A percentile compares a stretch with the other conserved stretches of the same genome.
Conservation (phyloP, 2,888 invertebrate genomes). For the Brachylomia viminalis region DNA sequence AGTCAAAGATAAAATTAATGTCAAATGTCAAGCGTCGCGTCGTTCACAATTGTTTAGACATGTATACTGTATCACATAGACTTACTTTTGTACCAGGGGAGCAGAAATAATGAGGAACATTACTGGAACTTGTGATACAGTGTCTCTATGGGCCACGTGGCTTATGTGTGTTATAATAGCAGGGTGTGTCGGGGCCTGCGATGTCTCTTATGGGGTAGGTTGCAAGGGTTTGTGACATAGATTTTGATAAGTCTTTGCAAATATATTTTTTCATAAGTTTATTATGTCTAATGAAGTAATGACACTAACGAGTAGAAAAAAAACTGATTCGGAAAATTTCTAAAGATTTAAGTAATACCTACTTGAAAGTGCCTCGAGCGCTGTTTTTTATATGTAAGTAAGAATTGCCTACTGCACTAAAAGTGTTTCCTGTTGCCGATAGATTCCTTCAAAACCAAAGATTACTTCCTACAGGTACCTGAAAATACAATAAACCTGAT, state of each 20-base stretch:
- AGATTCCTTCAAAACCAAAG: not conserved
- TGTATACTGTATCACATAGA: not conserved
- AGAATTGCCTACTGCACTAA: too few relatives aligned
- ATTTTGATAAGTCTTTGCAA: not conserved
- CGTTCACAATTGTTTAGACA: not conserved
- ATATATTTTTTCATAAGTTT: too few relatives aligned
- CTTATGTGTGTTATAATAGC: conserved; percentile 6
- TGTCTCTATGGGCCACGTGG: conserved; percentile 57
- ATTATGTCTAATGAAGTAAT: not conserved
- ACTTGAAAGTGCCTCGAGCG: too few relatives aligned
- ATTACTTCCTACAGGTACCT: not conserved
- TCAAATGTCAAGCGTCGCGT: too few relatives aligned
- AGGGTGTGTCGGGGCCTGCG: conserved; percentile 18
- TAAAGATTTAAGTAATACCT: not conserved
- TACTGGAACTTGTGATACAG: conserved; percentile 39
- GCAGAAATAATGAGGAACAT: conserved; percentile 55
- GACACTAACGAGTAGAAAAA: too few relatives aligned
- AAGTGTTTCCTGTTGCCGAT: too few relatives aligned
- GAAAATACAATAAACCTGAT: not conserved
- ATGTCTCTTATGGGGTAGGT: conserved; percentile 26
- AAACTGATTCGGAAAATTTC: not conserved
- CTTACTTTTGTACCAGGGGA: conserved; percentile 36
- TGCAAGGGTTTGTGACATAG: not conserved
- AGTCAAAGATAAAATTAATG: too few relatives aligned
- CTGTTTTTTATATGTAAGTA: not conserved